Evolutionary conservation across 2,888 invertebrate genomes (phyloP), one percentile per base, ranked within the genome.

Genomic region (Plebejus anna): DNA sequence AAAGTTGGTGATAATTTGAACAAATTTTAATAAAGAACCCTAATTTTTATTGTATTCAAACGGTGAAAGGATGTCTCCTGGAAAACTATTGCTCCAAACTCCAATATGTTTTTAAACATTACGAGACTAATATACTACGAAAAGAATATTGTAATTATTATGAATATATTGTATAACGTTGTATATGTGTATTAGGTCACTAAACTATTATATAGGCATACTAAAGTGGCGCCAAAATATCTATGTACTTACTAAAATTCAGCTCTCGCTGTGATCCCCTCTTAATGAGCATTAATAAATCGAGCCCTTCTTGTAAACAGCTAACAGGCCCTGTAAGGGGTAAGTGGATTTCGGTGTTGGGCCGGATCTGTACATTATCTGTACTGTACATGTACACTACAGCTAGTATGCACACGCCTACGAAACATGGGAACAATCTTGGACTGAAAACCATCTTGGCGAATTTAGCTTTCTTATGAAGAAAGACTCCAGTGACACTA

Each of bases 321-420:
- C 86, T 83, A 85, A 90, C 87, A 88, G 87, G 86, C 85, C 85
- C 88, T 87, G 92, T 88, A 92, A 89, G 91, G 92, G 91, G 92
- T 93, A 94, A 94, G 94, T 94, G 94, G 91, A 89, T 92, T 94
- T 94, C 88, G 92, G 91, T 94, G 93, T 94, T 88, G 88, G 86
- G 88, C 87, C 86, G 85, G 88, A 91, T 90, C 84, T 84, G 82
- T 83, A 89, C 85, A 86, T 85, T 89, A 85, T 87, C 85, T 88
- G 84, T 86, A 80, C 80, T 77, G 76, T 32, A 32, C 13, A 16
- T 66, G 28, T 16, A 22, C 7, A 59, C 59, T 59, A 66, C 66
- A 38, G 32, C 55, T 55, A 66, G 47, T 47, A 66, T n/a, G 57
- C 57, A 55, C 13, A 42, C 66, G 57, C 75, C 61, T 66, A 75